A percentile compares a stretch with the other conserved stretches of the same genome.
Conservation (phyloP, 2,888 invertebrate genomes). For the Alloscopus bannaensis region DNA sequence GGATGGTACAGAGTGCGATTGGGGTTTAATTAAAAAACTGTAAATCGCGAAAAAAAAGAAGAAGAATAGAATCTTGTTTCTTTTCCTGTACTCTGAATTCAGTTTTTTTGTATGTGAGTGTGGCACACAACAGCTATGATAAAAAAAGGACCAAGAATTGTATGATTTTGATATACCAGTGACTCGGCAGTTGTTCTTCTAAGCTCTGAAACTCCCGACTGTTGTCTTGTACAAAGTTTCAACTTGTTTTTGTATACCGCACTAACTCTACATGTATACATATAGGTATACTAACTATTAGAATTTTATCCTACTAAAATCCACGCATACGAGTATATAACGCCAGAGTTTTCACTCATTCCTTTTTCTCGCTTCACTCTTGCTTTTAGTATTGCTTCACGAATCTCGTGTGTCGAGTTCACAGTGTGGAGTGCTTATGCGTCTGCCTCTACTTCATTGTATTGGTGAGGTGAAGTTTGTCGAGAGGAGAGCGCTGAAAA, state of each 20-base stretch:
- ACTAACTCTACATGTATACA: too few species aligned
- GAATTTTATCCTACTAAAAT: too few species aligned
- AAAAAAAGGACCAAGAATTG: conserved; percentile 25
- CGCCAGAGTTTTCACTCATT: conserved; percentile 51
- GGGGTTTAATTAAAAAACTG: conserved; percentile 11
- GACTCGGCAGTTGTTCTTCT: conserved; percentile 25
- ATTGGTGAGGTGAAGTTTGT: conserved; percentile 12
- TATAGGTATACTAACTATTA: too few species aligned
- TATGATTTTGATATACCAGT: not conserved
- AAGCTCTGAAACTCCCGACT: conserved; percentile 53
- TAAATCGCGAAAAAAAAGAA: too few species aligned
- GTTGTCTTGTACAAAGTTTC: conserved; percentile 46
- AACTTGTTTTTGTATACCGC: conserved; percentile 58
- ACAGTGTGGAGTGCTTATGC: too few species aligned
- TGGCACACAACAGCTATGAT: conserved; percentile 17
- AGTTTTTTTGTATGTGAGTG: too few species aligned
- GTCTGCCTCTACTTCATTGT: too few species aligned
- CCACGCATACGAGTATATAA: too few species aligned
- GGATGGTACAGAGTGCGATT: not conserved
- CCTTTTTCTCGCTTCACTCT: too few species aligned
- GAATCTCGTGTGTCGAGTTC: not conserved
- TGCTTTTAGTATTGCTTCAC: too few species aligned
- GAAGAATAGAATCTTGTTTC: too few species aligned
- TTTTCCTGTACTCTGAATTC: conserved; percentile 16
- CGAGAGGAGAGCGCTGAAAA: conserved; percentile 14